Conservation (phyloP, 2,113 vertebrate genomes). For the Columbina picui region DNA sequence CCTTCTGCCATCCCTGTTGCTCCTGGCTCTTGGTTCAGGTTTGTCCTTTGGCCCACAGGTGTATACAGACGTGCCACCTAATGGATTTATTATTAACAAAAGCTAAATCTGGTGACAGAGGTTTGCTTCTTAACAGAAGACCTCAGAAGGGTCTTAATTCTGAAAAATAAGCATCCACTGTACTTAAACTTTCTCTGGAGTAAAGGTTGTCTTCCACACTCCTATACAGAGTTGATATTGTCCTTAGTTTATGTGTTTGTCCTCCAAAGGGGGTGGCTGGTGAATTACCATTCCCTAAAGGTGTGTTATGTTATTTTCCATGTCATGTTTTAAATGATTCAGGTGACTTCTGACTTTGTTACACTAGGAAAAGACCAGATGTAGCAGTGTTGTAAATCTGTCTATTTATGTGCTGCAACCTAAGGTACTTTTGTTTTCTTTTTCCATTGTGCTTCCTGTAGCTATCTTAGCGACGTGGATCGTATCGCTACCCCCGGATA, state of each 20-base stretch:
- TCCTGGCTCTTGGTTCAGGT: neutral
- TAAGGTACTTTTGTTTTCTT: neutral
- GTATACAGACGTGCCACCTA: neutral
- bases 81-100: neutral
- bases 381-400: neutral
- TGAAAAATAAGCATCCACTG: neutral
- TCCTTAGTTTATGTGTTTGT: neutral
- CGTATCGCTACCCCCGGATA: conserved; percentile 85
- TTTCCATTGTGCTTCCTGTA: conserved; percentile 62
- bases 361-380: fast-evolving
- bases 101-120: neutral
- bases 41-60: neutral
- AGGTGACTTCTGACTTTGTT: neutral
- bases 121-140: neutral
- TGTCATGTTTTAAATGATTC: neutral
- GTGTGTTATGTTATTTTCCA: neutral
- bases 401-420: neutral
- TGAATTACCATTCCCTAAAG: neutral
- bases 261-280: neutral
- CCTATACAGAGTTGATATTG: neutral
- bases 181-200: neutral
- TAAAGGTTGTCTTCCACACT: neutral
- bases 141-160: neutral
- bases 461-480: conserved; percentile 91
- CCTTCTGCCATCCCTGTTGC: neutral